Evolutionary conservation across 2,113 vertebrate species (phyloP), one percentile per base, ranked within the genome.

Genomic region (Laticauda colubrina): DNA sequence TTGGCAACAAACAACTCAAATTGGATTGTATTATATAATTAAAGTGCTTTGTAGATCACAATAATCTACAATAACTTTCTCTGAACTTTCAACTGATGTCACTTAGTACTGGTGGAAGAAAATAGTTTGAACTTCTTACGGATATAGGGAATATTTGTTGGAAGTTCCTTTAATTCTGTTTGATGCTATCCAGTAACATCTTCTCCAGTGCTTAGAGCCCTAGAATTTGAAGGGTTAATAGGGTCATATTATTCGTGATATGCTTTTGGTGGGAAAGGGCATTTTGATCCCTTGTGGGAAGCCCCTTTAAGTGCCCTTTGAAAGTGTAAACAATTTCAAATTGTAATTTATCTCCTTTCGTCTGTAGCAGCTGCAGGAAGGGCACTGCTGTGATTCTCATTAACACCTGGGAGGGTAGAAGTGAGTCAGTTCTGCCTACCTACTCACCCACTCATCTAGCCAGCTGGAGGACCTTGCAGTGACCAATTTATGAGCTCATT

Each of bases 301-400:
- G 53, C 59, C 43, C 18, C 34, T 12, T 55, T 61, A 53, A 48
- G 69, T 89, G 57, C 91, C 1, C 2, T 85, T 39, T 15, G 64
- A n/a, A 1, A 75, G 26, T 24, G 86, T 92, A 92, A n/a, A 20
- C 55, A 45, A 39, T 61, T 3, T 18, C 4, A 39, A 85, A 29
- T 81, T 57, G 75, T 56, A 26, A 0, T 92, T 94, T 89, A 20
- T 94, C 94, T 94, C 89, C 24, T 39, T 90, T 56, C 92, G 81
- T 64, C n/a, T 29, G 0, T 9, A 85, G 85, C 90, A 89, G 89
- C 93, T 92, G 89, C 94, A 90, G 75, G 90, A 91, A 88, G 88
- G 91, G 92, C 92, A 88, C 91, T 88, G 88, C 90, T 91, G 93
- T 90, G 92, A 59, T 95, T 89, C 94, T 90, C 92, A 69, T 94